Conservation (phyloP, 2,888 invertebrate genomes). For the Lampropteryx suffumata region DNA sequence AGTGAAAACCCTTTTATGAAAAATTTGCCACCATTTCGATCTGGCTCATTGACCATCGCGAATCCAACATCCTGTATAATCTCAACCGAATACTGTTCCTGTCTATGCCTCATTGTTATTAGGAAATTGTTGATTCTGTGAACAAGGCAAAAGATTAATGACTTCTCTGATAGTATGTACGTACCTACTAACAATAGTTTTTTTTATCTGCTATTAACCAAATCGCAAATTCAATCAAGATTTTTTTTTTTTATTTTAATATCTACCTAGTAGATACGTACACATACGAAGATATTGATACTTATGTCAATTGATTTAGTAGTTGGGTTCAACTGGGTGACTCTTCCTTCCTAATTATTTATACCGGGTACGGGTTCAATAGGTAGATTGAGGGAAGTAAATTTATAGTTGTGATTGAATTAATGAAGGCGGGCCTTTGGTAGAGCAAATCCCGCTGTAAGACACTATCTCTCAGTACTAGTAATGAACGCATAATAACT, state of each 20-base stretch:
- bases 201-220: too few species aligned
- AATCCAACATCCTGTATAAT: conserved; percentile 10
- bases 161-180: too few species aligned
- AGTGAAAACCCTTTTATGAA: conserved; percentile 34
- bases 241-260: too few species aligned
- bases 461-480: conserved; percentile 32
- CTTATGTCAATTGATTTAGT: conserved; percentile 4
- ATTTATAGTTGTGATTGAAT: conserved; percentile 72
- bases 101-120: conserved; percentile 7
- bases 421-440: conserved; percentile 56
- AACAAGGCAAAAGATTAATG: conserved; percentile 9
- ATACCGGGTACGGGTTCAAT: conserved; percentile 39
- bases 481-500: too few species aligned
- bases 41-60: conserved; percentile 22
- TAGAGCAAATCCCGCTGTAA: conserved; percentile 56
- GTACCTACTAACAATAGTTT: too few species aligned
- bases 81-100: neutral
- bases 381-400: conserved; percentile 50
- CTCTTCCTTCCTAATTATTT: conserved; percentile 15
- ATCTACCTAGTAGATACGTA: too few species aligned
- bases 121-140: conserved; percentile 14
- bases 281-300: conserved; percentile 2
- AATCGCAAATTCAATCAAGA: too few species aligned
- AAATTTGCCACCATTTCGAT: conserved; percentile 14
- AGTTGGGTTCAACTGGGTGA: neutral